Conservation (phyloP, 2,113 vertebrate genomes). For the Passer domesticus region DNA sequence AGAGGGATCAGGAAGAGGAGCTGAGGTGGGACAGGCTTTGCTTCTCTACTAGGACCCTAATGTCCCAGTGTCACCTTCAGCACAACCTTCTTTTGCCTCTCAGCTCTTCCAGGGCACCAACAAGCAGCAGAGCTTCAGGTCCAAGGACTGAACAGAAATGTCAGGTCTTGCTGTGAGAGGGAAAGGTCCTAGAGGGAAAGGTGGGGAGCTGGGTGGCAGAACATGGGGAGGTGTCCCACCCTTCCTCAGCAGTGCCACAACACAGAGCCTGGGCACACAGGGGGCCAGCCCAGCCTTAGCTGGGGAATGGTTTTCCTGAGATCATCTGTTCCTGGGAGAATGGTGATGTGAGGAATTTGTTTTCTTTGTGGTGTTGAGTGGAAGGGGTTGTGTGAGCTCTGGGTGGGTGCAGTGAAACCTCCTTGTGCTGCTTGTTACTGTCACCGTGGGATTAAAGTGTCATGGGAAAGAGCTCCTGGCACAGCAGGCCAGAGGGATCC, state of each 20-base stretch:
- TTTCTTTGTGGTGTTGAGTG: neutral
- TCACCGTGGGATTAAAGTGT: conserved; percentile 66
- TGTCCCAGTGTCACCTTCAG: neutral
- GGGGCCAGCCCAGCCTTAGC: neutral
- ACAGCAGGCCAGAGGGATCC: neutral
- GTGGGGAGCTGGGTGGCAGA: neutral
- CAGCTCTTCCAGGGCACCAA: neutral
- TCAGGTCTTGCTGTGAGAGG: neutral
- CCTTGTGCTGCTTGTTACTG: neutral
- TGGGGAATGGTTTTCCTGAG: neutral
- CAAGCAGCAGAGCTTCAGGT: neutral
- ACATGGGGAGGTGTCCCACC: neutral
- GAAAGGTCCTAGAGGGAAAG: neutral
- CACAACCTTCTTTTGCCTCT: neutral
- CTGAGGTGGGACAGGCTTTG: neutral
- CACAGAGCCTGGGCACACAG: neutral
- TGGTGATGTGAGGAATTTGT: neutral
- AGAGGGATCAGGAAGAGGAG: neutral
- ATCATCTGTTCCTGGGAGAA: neutral
- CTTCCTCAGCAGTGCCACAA: neutral
- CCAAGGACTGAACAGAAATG: neutral
- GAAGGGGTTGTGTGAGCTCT: neutral
- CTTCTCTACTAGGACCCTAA: neutral
- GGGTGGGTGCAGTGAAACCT: neutral
- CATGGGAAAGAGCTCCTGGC: conserved; percentile 67